Conservation (phyloP, 1,140 invertebrate species). For the Aricia agestis region DNA sequence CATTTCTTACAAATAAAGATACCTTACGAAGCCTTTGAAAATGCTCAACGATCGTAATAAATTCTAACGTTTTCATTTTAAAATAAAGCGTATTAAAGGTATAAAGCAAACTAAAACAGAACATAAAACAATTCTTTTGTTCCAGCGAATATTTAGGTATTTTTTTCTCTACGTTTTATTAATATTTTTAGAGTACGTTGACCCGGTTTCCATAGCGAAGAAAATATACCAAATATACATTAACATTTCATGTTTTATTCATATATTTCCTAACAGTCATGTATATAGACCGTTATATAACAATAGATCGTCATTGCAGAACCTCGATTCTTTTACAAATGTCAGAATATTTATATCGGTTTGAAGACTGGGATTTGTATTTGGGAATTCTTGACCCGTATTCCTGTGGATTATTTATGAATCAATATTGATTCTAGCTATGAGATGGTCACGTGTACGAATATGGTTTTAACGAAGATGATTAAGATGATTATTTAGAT, state of each 20-base stretch:
- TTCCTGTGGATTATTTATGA: slow-evolving; percentile 5
- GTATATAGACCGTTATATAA: slow-evolving; percentile 39
- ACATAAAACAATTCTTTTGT: slow-evolving; percentile 16
- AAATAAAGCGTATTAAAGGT: not conserved
- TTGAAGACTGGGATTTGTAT: not conserved
- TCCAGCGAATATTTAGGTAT: slow-evolving; percentile 17
- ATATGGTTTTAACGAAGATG: not conserved
- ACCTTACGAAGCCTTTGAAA: not conserved
- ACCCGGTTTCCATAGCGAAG: slow-evolving; percentile 40
- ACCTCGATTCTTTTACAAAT: slow-evolving; percentile 22
- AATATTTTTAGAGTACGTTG: slow-evolving; percentile 40
- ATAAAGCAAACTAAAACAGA: slow-evolving; percentile 8
- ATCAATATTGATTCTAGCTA: not conserved
- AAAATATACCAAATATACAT: slow-evolving; percentile 52
- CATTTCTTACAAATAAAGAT: not conserved
- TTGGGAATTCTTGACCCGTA: slow-evolving; percentile 13
- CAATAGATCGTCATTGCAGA: slow-evolving; percentile 35
- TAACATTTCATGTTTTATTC: slow-evolving; percentile 60
- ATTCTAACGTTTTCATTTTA: not conserved
- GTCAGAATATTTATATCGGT: slow-evolving; percentile 7
- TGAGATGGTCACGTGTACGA: not conserved
- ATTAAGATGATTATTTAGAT: too few species aligned
- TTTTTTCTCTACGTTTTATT: slow-evolving; percentile 36
- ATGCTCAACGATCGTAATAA: not conserved
- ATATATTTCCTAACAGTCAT: slow-evolving; percentile 45